phyloP scores from a whole-genome alignment of 2,888 invertebrate genomes.

The Brenthis daphne region DNA sequence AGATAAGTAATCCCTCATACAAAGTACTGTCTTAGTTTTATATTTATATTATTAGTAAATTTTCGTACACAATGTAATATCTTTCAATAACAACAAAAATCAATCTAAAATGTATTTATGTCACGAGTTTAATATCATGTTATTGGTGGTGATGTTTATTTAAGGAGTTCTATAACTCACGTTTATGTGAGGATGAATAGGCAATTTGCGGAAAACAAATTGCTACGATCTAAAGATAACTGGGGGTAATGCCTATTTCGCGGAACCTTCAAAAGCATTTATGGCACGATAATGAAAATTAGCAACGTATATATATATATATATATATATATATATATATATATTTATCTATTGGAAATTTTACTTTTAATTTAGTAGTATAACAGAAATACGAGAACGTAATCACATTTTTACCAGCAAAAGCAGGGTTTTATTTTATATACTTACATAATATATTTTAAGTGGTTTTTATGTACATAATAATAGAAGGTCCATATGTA shows the following conservation, averaged over 20 bases:
- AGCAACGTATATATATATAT: constrained; percentile 1
- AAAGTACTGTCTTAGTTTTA: no score
- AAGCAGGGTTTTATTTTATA: neutral
- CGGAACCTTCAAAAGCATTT: constrained; percentile 25
- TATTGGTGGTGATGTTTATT: constrained; percentile 47
- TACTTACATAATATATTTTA: neutral
- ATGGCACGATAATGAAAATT: constrained; percentile 29
- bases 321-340: no score
- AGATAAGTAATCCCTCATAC: no score
- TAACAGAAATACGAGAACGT: neutral
- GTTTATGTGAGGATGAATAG: constrained; percentile 66
- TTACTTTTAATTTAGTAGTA: neutral
- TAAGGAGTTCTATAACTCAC: constrained; percentile 55
- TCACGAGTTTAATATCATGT: constrained; percentile 47
- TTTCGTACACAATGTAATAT: neutral
- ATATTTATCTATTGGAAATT: constrained; percentile 14
- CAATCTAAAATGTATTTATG: constrained; percentile 37
- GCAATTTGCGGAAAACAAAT: constrained; percentile 70
- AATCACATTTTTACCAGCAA: neutral
- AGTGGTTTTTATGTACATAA: no score
- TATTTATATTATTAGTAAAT: no score
- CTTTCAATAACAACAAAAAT: constrained; percentile 3
- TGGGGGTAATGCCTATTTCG: constrained; percentile 37
- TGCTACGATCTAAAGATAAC: constrained; percentile 63
- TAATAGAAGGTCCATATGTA: no score